Evolutionary conservation across 2,888 invertebrate species (phyloP), one percentile per base, ranked within the genome.

Genomic region (Emmelina monodactyla): DNA sequence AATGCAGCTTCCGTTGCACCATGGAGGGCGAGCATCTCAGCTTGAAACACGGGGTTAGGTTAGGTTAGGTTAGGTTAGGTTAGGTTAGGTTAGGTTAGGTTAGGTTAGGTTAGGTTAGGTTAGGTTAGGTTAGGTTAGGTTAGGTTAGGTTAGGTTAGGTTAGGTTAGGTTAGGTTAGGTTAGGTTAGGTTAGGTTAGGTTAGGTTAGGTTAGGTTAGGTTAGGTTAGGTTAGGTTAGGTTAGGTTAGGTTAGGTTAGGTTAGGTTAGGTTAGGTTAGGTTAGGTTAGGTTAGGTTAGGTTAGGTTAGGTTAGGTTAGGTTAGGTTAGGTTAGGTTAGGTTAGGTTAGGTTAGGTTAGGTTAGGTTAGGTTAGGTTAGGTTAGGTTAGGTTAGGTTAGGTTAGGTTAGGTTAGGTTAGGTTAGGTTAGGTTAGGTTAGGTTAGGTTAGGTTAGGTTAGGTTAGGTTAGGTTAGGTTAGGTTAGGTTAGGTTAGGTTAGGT

Each of bases 151-250:
- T 32, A 33, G 33, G 28, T 33, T 33, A 28, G 33, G 33, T 33
- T 33, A 28, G 25, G 33, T 33, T 28, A 33, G 25, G 33, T 28
- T 32, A 32, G 32, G 32, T 33, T 33, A 33, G 33, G 33, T 33
- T 33, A 33, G 33, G 33, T 33, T 33, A 33, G 33, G 33, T 33
- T 33, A 33, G 33, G 33, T 33, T 33, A 33, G 33, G 33, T 33
- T 33, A 28, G 15, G 28, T 28, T 16, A 28, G 28, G 33, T 28
- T 34, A 28, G 32, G 32, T 32, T 32, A 32, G 32, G 32, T 32
- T 32, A 32, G 32, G 32, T 32, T 32, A 32, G 32, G 32, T 32
- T 32, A 32, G 32, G 32, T 32, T 32, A 32, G 32, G 32, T 32
- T 32, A 32, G 32, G 32, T 32, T 32, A 32, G 32, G 32, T 32